These are phyloP conservation scores for Cynopterus sphinx DNA, from an alignment of 2,797 vertebrate genomes.

Conservation along the genomic window DNA sequence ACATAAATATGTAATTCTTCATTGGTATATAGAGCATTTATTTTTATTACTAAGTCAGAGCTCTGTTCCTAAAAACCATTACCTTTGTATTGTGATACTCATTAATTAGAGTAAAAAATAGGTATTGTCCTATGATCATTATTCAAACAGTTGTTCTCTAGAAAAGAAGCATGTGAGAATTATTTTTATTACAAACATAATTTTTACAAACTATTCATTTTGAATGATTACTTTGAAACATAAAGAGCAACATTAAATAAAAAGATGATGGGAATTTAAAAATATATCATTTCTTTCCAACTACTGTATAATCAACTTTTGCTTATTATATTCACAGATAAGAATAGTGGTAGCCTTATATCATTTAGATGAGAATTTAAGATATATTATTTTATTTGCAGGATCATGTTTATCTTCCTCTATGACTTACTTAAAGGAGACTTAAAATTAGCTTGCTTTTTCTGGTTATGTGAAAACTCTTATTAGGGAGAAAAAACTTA, in stretches of 20 bases:
- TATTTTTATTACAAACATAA: not conserved
- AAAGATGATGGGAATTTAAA: not conserved
- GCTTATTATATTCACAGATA: slow-evolving; percentile 14
- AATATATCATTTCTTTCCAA: not conserved
- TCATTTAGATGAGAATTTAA: slow-evolving; percentile 21
- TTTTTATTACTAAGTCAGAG: slow-evolving; percentile 2
- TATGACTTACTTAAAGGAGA: slow-evolving; percentile 44
- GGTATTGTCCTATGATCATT: not conserved
- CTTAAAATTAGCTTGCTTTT: slow-evolving; percentile 51
- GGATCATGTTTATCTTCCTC: slow-evolving; percentile 20
- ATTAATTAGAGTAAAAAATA: slow-evolving; percentile 49
- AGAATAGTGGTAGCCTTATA: not conserved
- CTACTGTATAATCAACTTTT: not conserved
- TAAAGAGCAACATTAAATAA: not conserved
- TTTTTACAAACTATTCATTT: not conserved
- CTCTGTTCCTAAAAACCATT: not conserved
- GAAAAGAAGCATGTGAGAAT: slow-evolving; percentile 7
- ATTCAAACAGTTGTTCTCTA: slow-evolving; percentile 15
- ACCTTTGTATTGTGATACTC: not conserved
- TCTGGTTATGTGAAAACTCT: slow-evolving; percentile 38
- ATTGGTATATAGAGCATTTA: not conserved
- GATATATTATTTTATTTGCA: slow-evolving; percentile 50
- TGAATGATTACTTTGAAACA: slow-evolving; percentile 28
- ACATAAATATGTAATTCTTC: not conserved
- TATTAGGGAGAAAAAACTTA: slow-evolving; percentile 31